phyloP scores from a whole-genome alignment of 2,113 vertebrate species.

The Eleginops maclovinus region DNA sequence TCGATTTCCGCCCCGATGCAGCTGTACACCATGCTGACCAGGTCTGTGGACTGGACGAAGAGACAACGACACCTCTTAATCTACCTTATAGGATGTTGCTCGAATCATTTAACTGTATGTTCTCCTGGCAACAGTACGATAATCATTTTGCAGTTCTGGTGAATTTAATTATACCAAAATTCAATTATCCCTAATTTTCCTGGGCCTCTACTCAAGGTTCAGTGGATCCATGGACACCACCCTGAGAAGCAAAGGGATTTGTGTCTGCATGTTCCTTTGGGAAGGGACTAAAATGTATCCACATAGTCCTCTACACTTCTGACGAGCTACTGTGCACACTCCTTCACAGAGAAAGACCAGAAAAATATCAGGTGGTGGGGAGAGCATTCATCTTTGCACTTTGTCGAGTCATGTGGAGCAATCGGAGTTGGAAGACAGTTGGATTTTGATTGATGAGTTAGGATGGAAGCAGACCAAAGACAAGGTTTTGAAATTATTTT shows the following conservation, averaged over 20 bases:
- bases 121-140: background rate
- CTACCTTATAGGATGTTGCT: background rate
- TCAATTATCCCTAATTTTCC: slow-evolving; percentile 35
- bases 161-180: slow-evolving; percentile 38
- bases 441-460: background rate
- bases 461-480: background rate
- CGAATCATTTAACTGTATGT: background rate
- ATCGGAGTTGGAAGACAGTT: slow-evolving; percentile 1
- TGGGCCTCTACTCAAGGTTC: slow-evolving; percentile 18
- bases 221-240: slow-evolving; percentile 32
- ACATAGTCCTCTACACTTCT: slow-evolving; percentile 24
- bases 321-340: slow-evolving; percentile 11
- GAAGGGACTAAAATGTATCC: slow-evolving; percentile 42
- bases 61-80: background rate
- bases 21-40: slow-evolving; percentile 84
- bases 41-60: slow-evolving; percentile 74
- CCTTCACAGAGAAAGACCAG: background rate
- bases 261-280: background rate
- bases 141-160: background rate
- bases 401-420: slow-evolving; percentile 4
- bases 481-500: background rate
- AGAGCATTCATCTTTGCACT: slow-evolving; percentile 34
- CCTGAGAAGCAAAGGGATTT: slow-evolving; percentile 2
- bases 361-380: slow-evolving; percentile 40
- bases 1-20: slow-evolving; percentile 81